Evolutionary conservation across 2,888 invertebrate genomes (phyloP).

Genomic region (Drosophila peninsularis): DNA sequence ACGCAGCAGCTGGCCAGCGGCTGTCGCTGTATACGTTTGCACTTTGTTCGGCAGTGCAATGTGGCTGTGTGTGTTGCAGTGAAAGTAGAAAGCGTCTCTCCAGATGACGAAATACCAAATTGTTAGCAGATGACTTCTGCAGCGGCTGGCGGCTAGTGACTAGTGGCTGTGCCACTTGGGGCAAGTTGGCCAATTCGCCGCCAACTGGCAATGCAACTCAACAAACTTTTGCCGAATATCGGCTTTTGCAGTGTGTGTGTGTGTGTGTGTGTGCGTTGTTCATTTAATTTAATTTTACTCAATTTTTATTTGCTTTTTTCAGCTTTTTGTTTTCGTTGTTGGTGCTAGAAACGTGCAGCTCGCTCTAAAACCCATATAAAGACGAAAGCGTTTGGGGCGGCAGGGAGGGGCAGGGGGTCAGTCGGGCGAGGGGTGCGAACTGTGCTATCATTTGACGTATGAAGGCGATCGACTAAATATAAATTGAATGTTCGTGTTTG

Average conservation of each 20-base stretch:
- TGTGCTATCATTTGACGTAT: constrained; percentile 60
- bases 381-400: background rate
- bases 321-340: constrained; percentile 18
- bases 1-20: constrained; percentile 12
- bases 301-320: constrained; percentile 13
- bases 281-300: constrained; percentile 11
- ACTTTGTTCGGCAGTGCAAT: constrained; percentile 41
- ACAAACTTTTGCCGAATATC: constrained; percentile 8
- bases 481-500: constrained; percentile 72
- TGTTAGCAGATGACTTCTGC: constrained; percentile 25
- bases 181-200: background rate
- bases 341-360: constrained; percentile 34
- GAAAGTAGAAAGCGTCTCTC: constrained; percentile 69
- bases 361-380: constrained; percentile 21
- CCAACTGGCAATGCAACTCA: constrained; percentile 9
- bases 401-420: background rate
- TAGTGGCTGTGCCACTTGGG: background rate
- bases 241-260: background rate
- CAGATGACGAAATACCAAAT: constrained; percentile 50
- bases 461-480: constrained; percentile 73
- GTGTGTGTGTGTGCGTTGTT: background rate
- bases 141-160: background rate
- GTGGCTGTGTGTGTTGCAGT: constrained; percentile 46
- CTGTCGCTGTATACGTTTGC: constrained; percentile 1
- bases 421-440: background rate